Evolutionary conservation across 2,797 vertebrate genomes (phyloP).

Genomic region (Sylvia borin): DNA sequence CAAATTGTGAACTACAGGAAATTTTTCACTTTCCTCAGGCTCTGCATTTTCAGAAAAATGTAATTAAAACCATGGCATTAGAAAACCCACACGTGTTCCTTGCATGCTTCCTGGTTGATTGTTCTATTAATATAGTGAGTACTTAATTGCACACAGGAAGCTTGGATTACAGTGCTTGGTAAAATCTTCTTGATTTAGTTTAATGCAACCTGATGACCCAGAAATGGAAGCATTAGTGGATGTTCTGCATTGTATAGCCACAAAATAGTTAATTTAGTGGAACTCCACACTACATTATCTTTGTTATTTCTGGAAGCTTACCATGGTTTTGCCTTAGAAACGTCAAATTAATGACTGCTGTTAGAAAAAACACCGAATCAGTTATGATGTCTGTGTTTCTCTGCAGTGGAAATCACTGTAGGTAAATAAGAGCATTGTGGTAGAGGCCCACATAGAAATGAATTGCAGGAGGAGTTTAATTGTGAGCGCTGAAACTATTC

Average conservation of each 20-base stretch:
- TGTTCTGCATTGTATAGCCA: background rate
- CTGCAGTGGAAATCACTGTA: background rate
- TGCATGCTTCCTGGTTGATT: background rate
- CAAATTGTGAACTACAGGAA: background rate
- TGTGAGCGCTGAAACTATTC: background rate
- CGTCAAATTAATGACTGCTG: background rate
- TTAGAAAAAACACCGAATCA: background rate
- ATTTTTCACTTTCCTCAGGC: background rate
- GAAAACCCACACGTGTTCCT: background rate
- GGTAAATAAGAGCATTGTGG: background rate
- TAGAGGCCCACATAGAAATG: background rate
- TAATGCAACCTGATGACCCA: slow-evolving; percentile 8
- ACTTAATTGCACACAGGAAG: background rate
- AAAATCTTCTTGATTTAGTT: slow-evolving; percentile 15
- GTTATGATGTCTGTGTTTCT: background rate
- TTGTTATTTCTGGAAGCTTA: slow-evolving; percentile 13
- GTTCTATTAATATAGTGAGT: background rate
- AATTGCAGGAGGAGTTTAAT: background rate
- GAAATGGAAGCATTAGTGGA: background rate
- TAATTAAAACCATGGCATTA: background rate
- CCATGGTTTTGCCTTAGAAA: background rate
- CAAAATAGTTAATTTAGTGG: slow-evolving; percentile 9
- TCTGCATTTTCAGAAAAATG: background rate
- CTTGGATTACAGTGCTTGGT: background rate
- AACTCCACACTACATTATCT: background rate